Percentiles rank a stretch among this genome's conserved stretches.
Evolutionary conservation across 2,888 invertebrate genomes (phyloP).

Genomic region (Lasioglossum oenotherae): DNA sequence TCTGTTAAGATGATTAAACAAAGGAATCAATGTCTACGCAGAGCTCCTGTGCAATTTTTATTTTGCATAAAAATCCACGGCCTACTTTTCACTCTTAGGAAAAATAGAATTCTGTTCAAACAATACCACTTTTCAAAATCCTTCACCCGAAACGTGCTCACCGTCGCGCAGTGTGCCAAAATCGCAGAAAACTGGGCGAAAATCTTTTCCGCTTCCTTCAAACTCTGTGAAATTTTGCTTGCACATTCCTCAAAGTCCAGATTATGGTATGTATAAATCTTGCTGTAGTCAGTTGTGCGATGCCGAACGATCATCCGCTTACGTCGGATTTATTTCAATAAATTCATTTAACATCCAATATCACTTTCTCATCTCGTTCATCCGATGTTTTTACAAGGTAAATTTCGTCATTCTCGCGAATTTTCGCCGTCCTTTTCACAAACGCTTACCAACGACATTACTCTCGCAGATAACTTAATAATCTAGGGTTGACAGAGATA

Average conservation of each 20-base stretch:
- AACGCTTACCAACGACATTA: not conserved
- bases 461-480: not conserved
- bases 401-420: not conserved
- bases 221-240: not conserved
- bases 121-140: not conserved
- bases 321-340: not conserved
- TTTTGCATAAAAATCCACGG: not conserved
- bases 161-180: not conserved
- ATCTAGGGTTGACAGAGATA: not conserved
- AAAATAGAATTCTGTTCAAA: not conserved
- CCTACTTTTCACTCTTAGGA: not conserved
- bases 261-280: not conserved
- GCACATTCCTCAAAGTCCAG: not conserved
- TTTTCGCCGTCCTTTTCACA: not conserved
- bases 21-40: not conserved
- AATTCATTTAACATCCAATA: not conserved
- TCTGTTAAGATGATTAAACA: not conserved
- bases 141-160: not conserved
- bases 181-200: not conserved
- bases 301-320: not conserved
- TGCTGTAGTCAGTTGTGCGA: not conserved
- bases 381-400: not conserved
- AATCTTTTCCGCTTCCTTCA: not conserved
- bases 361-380: not conserved
- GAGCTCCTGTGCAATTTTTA: not conserved